A percentile compares a stretch with the other conserved stretches of the same genome.
Conservation (phyloP, 2,113 vertebrate species). For the Phocoena sinus region DNA sequence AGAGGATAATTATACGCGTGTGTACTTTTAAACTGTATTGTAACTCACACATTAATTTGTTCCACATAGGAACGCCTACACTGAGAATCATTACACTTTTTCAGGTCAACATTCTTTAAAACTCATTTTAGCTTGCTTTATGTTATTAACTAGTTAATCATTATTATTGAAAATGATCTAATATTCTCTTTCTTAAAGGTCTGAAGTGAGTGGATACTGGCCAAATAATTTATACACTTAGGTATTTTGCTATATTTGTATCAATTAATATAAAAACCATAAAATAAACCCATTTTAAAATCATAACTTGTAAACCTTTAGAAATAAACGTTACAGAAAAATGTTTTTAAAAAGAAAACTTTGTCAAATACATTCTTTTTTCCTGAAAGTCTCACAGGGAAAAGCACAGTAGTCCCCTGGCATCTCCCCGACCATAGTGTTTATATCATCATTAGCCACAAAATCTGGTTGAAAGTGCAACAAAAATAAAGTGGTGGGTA, state of each 20-base stretch:
- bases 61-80: background rate
- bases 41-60: too few species aligned
- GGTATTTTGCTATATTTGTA: too few species aligned
- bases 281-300: too few species aligned
- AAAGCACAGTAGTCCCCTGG: constrained; percentile 44
- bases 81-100: background rate
- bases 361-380: background rate
- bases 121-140: background rate
- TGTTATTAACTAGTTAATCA: background rate
- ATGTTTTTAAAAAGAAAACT: too few species aligned
- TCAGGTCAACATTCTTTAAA: background rate
- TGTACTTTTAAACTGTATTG: background rate
- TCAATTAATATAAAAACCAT: too few species aligned
- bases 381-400: background rate
- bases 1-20: background rate
- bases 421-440: constrained; percentile 13
- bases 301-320: too few species aligned
- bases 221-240: too few species aligned
- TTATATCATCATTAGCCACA: constrained; percentile 66
- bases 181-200: too few species aligned
- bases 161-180: background rate
- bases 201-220: too few species aligned
- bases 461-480: constrained; percentile 66
- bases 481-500: constrained; percentile 50
- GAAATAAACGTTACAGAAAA: background rate